These are phyloP conservation scores for Eufriesea mexicana DNA, from an alignment of 1,140 invertebrate species.

Conservation along the genomic window DNA sequence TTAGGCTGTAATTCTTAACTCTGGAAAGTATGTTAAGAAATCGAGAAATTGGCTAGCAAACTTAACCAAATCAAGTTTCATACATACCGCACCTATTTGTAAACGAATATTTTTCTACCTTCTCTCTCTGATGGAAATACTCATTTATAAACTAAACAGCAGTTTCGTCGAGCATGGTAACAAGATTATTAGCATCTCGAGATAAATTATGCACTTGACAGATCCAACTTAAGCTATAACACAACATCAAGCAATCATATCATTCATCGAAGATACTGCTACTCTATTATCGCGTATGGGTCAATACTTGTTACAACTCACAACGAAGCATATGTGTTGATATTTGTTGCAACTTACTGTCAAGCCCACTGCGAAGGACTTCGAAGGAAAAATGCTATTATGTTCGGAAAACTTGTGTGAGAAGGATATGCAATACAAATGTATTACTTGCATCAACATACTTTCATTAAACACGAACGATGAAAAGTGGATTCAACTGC, in stretches of 20 bases:
- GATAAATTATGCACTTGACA: slow-evolving; percentile 58
- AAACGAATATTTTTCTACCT: slow-evolving; percentile 45
- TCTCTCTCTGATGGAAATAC: slow-evolving; percentile 42
- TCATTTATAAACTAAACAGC: slow-evolving; percentile 52
- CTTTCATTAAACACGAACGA: slow-evolving; percentile 45
- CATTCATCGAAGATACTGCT: slow-evolving; percentile 44
- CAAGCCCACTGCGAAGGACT: slow-evolving; percentile 53
- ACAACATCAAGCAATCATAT: slow-evolving; percentile 52
- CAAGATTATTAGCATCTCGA: slow-evolving; percentile 56
- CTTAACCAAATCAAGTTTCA: slow-evolving; percentile 52
- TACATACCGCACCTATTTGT: slow-evolving; percentile 25
- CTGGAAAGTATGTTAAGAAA: slow-evolving; percentile 81
- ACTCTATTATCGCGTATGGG: slow-evolving; percentile 33
- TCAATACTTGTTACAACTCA: slow-evolving; percentile 33
- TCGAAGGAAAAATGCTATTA: slow-evolving; percentile 42
- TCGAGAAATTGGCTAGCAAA: slow-evolving; percentile 81
- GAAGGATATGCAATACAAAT: slow-evolving; percentile 34
- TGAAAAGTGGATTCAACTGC: slow-evolving; percentile 45
- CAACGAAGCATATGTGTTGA: slow-evolving; percentile 44
- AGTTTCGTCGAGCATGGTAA: slow-evolving; percentile 51
- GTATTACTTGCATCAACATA: slow-evolving; percentile 35
- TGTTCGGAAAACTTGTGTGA: slow-evolving; percentile 43
- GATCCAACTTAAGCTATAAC: slow-evolving; percentile 37
- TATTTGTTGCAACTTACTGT: slow-evolving; percentile 26
- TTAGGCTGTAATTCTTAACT: slow-evolving; percentile 78